Evolutionary conservation across 1,140 invertebrate species (phyloP).

Genomic region (Ips typographus): DNA sequence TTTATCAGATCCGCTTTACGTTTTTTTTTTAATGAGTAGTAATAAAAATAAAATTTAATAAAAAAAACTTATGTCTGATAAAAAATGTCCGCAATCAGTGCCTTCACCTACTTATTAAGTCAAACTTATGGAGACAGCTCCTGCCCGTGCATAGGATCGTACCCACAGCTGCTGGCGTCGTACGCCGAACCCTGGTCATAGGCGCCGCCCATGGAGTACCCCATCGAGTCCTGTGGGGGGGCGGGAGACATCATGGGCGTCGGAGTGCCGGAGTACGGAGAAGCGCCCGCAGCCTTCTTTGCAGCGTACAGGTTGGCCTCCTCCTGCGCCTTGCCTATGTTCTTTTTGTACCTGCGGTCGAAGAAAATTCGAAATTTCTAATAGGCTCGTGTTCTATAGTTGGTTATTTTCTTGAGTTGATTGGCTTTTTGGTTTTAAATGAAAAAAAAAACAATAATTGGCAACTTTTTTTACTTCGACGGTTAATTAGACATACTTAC

Average conservation of each 20-base stretch:
- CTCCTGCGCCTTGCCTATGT: constrained; percentile 99
- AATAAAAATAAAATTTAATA: not conserved
- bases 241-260: constrained; percentile 93
- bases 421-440: not conserved
- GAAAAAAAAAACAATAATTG: not conserved
- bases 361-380: constrained; percentile 37
- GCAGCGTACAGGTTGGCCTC: constrained; percentile 99
- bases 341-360: constrained; percentile 87
- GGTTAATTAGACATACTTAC: no score
- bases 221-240: constrained; percentile 85
- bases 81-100: not conserved
- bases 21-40: not conserved
- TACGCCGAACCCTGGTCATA: constrained; percentile 82
- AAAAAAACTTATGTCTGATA: not conserved
- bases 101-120: constrained; percentile 26
- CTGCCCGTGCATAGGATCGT: constrained; percentile 71
- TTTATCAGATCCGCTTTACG: not conserved
- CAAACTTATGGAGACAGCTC: constrained; percentile 42
- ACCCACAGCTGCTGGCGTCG: constrained; percentile 84
- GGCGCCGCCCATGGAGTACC: constrained; percentile 83
- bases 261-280: constrained; percentile 86
- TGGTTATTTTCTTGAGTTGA: constrained; percentile 2
- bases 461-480: no score
- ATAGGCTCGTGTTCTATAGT: not conserved
- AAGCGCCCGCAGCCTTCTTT: constrained; percentile 95